Base-by-base conservation (phyloP, 2,113 vertebrate species). In the Nannobrachium achirus region DNA sequence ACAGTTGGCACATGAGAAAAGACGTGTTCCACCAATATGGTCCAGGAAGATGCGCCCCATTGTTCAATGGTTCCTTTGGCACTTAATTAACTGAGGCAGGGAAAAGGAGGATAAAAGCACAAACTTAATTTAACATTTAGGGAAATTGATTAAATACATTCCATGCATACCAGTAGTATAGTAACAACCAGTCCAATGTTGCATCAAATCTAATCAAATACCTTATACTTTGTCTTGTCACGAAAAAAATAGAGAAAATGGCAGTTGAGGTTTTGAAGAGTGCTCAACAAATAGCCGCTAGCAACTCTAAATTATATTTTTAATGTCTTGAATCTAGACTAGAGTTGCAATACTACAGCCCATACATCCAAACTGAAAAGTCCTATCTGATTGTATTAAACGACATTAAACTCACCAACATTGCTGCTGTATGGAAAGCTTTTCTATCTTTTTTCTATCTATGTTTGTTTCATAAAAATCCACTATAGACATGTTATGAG, bases 11-110 rank as follows among this genome's bases (percentile, higher is more conserved):
- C 96, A 98, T 78, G 97, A 98, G 86, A 99, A 99, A 76, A 99
- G 94, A 50, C 96, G 96, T n/a, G 97, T 99, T 63, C 97, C 96
- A 1, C 97, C 97, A 2, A 99, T 98, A 71, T 99, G 97, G 89
- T 99, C 97, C 89, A 98, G 88, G 88, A 99, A 99, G 89, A 99
- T 99, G 63, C 97, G 93, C 57, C 97, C 97, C 97, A 99, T 98
- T 61, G 85, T 86, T n/a, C 61, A 19, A 67, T 49, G 25, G 60
- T 14, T 10, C 66, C 61, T 60, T 38, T 58, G 45, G 46, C 45
- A 67, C 46, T 13, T 39, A 5, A 57, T 18, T 48, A 18, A 15
- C 64, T 77, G 61, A n/a, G 1, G 18, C 19, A 6, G 56, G 45
- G 19, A 64, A 19, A 64, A 44, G 18, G 20, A 42, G 25, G 33